These are phyloP conservation scores for Sisyra terminalis DNA, from an alignment of 2,888 invertebrate genomes.

Conservation along the genomic window DNA sequence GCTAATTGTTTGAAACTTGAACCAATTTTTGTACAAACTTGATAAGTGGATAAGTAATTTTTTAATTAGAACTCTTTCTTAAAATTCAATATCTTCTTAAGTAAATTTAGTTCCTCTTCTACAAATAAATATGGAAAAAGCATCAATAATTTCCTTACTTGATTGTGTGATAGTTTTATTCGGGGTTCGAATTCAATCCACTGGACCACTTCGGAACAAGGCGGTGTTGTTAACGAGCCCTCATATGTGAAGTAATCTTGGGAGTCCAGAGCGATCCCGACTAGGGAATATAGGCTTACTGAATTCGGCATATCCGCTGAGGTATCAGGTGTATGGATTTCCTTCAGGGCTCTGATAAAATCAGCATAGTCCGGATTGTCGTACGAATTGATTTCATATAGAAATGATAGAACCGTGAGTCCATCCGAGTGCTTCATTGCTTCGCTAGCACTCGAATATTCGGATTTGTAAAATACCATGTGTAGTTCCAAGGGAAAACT, in stretches of 20 bases:
- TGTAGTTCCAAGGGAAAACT: conserved; percentile 64
- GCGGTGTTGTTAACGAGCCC: conserved; percentile 77
- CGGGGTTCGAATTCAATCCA: conserved; percentile 73
- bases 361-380: conserved; percentile 35
- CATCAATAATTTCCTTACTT: conserved; percentile 40
- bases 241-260: conserved; percentile 64
- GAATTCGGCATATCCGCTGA: conserved; percentile 30
- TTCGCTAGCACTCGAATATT: conserved; percentile 39
- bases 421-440: conserved; percentile 53
- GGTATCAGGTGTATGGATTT: conserved; percentile 36
- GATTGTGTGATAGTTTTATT: conserved; percentile 45
- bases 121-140: too few relatives aligned
- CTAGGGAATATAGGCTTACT: conserved; percentile 34
- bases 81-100: too few relatives aligned
- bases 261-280: conserved; percentile 30
- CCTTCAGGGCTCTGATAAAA: conserved; percentile 35
- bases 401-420: conserved; percentile 54
- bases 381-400: conserved; percentile 42
- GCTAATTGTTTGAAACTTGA: too few relatives aligned
- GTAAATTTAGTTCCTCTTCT: too few relatives aligned
- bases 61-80: too few relatives aligned
- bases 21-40: too few relatives aligned
- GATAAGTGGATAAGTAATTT: too few relatives aligned
- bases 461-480: conserved; percentile 55
- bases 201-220: conserved; percentile 67